Evolutionary conservation across 2,888 invertebrate species (phyloP), one percentile per base, ranked within the genome.

Genomic region (Ptilodon capucinus): DNA sequence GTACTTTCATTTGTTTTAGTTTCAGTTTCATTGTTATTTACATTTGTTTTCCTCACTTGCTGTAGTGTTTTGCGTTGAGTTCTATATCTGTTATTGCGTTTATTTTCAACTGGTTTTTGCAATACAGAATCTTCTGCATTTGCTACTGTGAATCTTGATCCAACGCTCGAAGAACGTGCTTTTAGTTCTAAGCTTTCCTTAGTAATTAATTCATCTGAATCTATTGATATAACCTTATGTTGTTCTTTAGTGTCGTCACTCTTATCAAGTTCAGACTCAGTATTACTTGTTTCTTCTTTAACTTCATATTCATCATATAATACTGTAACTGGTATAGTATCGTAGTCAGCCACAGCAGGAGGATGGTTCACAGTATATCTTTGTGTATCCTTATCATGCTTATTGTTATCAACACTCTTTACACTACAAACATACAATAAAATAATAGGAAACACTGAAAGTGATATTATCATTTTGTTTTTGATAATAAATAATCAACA

Each of bases 331-430:
- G 75, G 64, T 48, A 72, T 58, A 13, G 62, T 43, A 23, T 71
- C 61, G 36, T 63, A 42, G n/a, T 54, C 45, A 49, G 79, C 77
- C 48, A 50, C 51, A 8, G 52, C 50, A 3, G 80, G 79, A 8
- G 83, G 79, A 56, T 77, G 82, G 44, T 84, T 74, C 18, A 52
- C 60, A 40, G 54, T 51, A 44, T 66, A 63, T 11, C 44, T 54
- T 25, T 44, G 52, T 51, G 44, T 16, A 23, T 44, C 42, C 19
- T 40, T 47, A 39, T 38, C 19, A 34, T 39, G 40, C 49, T 51
- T 66, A 35, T 40, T 52, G 49, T 49, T 55, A 44, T 64, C 48
- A 54, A 51, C 49, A 68, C 68, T 52, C 48, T 40, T 40, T 43
- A 58, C 72, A 72, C 60, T 46, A 48, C 49, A 51, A 51, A 58